Conservation (phyloP, 2,797 vertebrate genomes). For the Aulostomus chinensis region DNA sequence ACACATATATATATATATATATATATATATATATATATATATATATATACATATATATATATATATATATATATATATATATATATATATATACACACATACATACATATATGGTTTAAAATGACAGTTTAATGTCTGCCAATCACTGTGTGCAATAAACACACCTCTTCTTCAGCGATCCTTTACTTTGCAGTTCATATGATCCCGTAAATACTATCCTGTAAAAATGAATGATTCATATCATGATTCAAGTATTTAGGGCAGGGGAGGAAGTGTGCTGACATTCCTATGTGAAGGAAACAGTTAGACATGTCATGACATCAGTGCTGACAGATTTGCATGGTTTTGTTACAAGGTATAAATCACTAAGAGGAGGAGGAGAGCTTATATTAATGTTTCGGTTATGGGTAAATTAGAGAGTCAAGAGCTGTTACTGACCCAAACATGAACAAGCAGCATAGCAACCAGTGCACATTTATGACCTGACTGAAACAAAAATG, state of each 20-base stretch:
- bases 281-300: conserved; percentile 65
- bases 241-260: conserved; percentile 50
- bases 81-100: too few relatives aligned
- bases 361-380: conserved; percentile 63
- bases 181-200: conserved; percentile 2
- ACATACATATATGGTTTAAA: too few relatives aligned
- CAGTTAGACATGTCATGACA: conserved; percentile 76
- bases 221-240: conserved; percentile 58
- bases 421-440: conserved; percentile 46
- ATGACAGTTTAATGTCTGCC: neutral
- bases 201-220: conserved; percentile 21
- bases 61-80: too few relatives aligned
- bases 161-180: neutral
- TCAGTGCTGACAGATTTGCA: conserved; percentile 72
- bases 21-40: too few relatives aligned
- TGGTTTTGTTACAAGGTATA: conserved; percentile 65
- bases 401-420: conserved; percentile 71
- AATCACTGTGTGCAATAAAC: conserved; percentile 1
- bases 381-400: conserved; percentile 47
- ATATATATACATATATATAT: too few relatives aligned
- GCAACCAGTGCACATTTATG: conserved; percentile 40
- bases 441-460: conserved; percentile 38
- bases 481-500: conserved; percentile 20
- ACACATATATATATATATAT: too few relatives aligned
- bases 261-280: conserved; percentile 46